Evolutionary conservation across 2,888 invertebrate species (phyloP), one percentile per base, ranked within the genome.

Genomic region (Gastrophysa polygoni): DNA sequence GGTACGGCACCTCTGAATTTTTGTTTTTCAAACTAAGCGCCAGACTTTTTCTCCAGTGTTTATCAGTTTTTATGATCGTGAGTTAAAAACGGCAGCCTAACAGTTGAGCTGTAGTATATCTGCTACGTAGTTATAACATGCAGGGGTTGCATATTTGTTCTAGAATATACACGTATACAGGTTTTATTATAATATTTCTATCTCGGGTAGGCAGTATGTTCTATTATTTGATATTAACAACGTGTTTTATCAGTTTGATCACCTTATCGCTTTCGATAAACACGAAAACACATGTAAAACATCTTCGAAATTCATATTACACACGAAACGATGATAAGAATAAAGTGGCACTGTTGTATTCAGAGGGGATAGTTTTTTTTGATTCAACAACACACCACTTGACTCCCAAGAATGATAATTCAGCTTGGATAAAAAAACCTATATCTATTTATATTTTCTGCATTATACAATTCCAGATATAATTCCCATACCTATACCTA

Each of bases 201-300:
- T 63, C 65, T 59, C 56, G 62, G 61, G 67, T 67, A 67, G 64
- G 67, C 64, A 67, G 64, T 70, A 66, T 70, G 68, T 69, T 71
- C 68, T 72, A 71, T 71, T 71, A 69, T 67, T 72, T 68, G 68
- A 70, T 71, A 70, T 66, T 65, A 38, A 38, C 69, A 20, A 59
- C 59, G 57, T 60, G 66, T 67, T 77, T 59, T 77, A 78, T 78
- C 78, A 75, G 73, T 74, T 75, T 75, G 79, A 70, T 78, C 79
- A 77, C 69, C 75, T 78, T 80, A 80, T 80, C 80, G 73, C 67
- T 61, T 57, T 72, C 74, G 77, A 77, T 78, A 78, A 79, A 80
- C 77, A 76, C 69, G 71, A 77, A 79, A 80, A 80, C 78, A 79
- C 75, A 79, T 80, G 80, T 80, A 80, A 79, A 79, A 77, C 78